Percentiles rank a stretch among this genome's conserved stretches.
phyloP scores from a whole-genome alignment of 2,113 vertebrate genomes.

The Cariama cristata region DNA sequence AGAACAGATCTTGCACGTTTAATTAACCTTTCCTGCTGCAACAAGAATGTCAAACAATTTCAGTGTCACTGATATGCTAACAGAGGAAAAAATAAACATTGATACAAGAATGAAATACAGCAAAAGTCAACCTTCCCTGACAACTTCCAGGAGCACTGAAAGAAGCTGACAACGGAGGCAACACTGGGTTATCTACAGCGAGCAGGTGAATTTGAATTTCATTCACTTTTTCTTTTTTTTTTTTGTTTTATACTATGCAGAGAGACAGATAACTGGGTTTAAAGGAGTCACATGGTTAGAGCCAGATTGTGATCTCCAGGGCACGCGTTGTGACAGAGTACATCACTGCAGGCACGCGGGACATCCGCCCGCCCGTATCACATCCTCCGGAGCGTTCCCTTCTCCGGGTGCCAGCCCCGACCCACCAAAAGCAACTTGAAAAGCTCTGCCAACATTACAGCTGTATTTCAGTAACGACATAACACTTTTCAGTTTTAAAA shows the following conservation, averaged over 20 bases:
- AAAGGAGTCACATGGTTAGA: not conserved
- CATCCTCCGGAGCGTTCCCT: not conserved
- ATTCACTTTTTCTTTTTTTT: not conserved
- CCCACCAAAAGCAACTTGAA: not conserved
- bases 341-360: not conserved
- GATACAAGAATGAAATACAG: not conserved
- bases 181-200: constrained; percentile 10
- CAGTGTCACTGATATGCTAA: not conserved
- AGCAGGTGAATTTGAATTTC: not conserved
- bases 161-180: not conserved
- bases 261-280: not conserved
- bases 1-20: not conserved
- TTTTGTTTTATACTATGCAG: not conserved
- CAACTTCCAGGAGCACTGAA: not conserved
- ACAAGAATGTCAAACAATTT: constrained; percentile 5
- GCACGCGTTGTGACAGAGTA: not conserved
- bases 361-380: not conserved
- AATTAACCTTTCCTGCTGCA: constrained; percentile 62
- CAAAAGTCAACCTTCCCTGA: not conserved
- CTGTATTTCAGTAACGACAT: not conserved
- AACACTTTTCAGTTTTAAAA: not conserved
- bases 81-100: not conserved
- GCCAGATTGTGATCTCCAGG: not conserved
- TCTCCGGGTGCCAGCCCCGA: not conserved
- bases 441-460: not conserved